Conservation (phyloP, 2,113 vertebrate genomes). For the Cygnus buccinator region DNA sequence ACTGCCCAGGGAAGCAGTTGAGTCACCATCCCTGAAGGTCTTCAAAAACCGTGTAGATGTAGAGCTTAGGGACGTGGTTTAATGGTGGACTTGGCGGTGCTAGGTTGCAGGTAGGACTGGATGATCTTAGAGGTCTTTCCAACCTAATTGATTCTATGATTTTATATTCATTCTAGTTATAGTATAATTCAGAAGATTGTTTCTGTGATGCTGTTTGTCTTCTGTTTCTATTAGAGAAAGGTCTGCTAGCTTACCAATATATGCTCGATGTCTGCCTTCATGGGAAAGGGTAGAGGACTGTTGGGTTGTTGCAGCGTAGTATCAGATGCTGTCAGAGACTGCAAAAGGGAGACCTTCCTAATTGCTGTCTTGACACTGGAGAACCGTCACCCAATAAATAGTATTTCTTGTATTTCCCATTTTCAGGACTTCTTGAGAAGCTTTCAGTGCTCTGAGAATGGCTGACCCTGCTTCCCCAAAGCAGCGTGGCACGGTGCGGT, state of each 20-base stretch:
- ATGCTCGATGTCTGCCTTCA: background rate
- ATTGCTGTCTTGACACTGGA: background rate
- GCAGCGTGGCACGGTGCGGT: background rate
- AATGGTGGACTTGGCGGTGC: too few relatives aligned
- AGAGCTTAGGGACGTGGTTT: too few relatives aligned
- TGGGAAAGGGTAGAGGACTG: background rate
- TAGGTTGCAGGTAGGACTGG: too few relatives aligned
- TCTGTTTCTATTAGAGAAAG: background rate
- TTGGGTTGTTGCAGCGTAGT: background rate
- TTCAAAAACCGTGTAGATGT: too few relatives aligned
- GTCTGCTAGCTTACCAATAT: background rate
- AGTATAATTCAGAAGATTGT: constrained; percentile 18
- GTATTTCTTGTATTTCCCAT: background rate
- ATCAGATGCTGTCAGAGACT: background rate
- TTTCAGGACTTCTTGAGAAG: background rate
- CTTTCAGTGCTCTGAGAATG: background rate
- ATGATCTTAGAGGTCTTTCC: too few relatives aligned
- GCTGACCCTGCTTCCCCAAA: background rate
- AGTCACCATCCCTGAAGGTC: too few relatives aligned
- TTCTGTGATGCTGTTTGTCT: background rate
- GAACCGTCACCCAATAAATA: background rate
- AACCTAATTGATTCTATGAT: background rate
- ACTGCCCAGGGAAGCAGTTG: too few relatives aligned
- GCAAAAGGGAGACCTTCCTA: background rate
- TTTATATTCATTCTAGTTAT: background rate